Conservation (phyloP, 2,888 invertebrate species). For the Ichneumoninae sp. region DNA sequence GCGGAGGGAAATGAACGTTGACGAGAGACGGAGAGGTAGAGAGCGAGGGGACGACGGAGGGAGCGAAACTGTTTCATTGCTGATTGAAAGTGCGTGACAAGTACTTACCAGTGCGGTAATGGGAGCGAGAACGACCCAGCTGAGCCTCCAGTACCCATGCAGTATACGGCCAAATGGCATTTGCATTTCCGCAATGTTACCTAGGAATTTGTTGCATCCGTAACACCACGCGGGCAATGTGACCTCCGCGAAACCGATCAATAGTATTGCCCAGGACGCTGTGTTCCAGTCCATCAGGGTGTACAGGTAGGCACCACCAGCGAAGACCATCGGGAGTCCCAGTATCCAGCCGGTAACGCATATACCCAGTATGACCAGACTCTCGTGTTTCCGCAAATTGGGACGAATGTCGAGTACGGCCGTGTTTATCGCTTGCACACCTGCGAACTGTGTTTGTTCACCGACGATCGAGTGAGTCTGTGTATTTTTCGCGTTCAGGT, state of each 20-base stretch:
- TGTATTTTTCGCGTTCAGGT: neutral
- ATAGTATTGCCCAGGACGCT: constrained; percentile 90
- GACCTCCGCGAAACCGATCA: constrained; percentile 90
- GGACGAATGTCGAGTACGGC: constrained; percentile 89
- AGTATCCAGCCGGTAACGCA: constrained; percentile 89
- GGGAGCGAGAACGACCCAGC: constrained; percentile 91
- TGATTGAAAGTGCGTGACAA: constrained; percentile 58
- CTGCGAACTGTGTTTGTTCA: constrained; percentile 86
- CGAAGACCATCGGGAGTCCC: constrained; percentile 91
- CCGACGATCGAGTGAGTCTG: constrained; percentile 18
- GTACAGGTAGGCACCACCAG: constrained; percentile 90
- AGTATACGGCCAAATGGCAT: constrained; percentile 88
- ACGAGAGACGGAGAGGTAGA: neutral
- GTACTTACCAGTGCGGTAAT: constrained; percentile 89
- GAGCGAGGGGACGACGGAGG: neutral
- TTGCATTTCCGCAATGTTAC: constrained; percentile 87
- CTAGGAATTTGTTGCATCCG: constrained; percentile 87
- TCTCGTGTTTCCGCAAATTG: constrained; percentile 86
- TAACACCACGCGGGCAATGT: constrained; percentile 89
- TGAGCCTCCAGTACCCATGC: constrained; percentile 89
- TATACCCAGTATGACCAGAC: constrained; percentile 87
- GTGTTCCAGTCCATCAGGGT: constrained; percentile 91
- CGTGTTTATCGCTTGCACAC: constrained; percentile 89
- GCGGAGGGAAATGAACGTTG: constrained; percentile 28
- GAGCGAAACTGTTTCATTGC: constrained; percentile 34